A percentile compares a stretch with the other conserved stretches of the same genome.
Conservation (phyloP, 2,797 vertebrate species). For the Sarcophilus harrisii region DNA sequence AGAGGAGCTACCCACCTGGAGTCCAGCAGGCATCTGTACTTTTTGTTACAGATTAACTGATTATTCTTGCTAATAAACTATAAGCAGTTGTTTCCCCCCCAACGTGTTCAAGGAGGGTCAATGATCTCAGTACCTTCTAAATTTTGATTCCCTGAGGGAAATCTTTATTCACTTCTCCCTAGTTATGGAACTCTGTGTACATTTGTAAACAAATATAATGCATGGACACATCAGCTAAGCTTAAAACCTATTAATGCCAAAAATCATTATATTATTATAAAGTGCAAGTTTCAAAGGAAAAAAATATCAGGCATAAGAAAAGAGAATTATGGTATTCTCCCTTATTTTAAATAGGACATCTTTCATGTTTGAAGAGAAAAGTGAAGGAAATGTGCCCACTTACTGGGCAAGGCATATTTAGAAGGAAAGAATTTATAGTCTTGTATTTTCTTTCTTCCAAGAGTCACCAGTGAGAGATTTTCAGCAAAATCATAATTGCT, state of each 20-base stretch:
- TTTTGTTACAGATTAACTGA: not conserved
- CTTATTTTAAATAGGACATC: not conserved
- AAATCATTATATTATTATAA: constrained; percentile 1
- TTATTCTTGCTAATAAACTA: not conserved
- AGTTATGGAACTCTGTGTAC: not conserved
- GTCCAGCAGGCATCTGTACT: not conserved
- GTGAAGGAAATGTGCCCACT: not conserved
- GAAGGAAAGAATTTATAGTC: not conserved
- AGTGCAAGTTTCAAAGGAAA: not conserved
- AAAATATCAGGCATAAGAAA: not conserved
- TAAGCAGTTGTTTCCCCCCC: not conserved
- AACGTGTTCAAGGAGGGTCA: not conserved
- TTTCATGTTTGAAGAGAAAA: not conserved
- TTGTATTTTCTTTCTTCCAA: not conserved
- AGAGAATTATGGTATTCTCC: not conserved
- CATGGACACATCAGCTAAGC: not conserved
- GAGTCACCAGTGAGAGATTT: not conserved
- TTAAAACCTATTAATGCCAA: constrained; percentile 12
- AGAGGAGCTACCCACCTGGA: not conserved
- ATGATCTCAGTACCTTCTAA: not conserved
- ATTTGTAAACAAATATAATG: not conserved
- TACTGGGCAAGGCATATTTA: not conserved
- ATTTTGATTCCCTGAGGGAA: not conserved
- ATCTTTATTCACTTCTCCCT: not conserved
- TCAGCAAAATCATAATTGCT: constrained; percentile 6